Conservation (phyloP, 2,888 invertebrate species). For the Drosophila colorata region DNA sequence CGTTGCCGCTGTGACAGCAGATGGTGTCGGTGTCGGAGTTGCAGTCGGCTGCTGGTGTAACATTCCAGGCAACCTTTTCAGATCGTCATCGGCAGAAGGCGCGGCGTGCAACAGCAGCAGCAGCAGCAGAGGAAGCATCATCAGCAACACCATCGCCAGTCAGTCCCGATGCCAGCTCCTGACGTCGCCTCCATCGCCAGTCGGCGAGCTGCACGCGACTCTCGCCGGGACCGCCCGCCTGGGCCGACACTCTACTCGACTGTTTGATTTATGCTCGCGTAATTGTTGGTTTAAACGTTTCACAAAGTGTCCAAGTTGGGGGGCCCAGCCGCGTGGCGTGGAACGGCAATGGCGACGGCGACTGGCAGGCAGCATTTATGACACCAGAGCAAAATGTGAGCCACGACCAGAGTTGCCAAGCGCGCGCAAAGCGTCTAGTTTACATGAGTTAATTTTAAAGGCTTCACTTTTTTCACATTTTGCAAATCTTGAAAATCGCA, state of each 20-base stretch:
- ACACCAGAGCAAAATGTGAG: conserved; percentile 63
- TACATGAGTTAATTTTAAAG: no score
- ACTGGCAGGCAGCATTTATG: conserved; percentile 60
- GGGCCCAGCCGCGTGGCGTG: conserved; percentile 9
- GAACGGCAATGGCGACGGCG: conserved; percentile 4
- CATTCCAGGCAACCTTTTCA: conserved; percentile 61
- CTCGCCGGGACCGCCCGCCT: conserved; percentile 69
- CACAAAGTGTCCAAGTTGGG: conserved; percentile 65
- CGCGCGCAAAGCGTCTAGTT: not conserved
- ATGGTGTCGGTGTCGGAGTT: conserved; percentile 64
- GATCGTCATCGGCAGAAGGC: conserved; percentile 54
- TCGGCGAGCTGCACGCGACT: conserved; percentile 68
- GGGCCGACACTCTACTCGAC: conserved; percentile 71
- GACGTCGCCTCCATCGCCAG: not conserved
- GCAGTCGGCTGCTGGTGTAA: conserved; percentile 46
- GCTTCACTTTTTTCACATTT: no score
- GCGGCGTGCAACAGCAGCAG: conserved; percentile 35
- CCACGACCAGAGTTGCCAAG: conserved; percentile 66
- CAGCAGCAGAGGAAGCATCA: conserved; percentile 34
- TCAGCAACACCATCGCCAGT: conserved; percentile 56
- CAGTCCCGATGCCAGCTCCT: conserved; percentile 15
- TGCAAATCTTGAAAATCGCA: no score
- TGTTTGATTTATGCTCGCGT: conserved; percentile 85
- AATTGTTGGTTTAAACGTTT: conserved; percentile 85
- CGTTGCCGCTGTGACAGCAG: conserved; percentile 75